Evolutionary conservation across 2,888 invertebrate species (phyloP), one percentile per base, ranked within the genome.

Genomic region (Aporophyla lueneburgensis): DNA sequence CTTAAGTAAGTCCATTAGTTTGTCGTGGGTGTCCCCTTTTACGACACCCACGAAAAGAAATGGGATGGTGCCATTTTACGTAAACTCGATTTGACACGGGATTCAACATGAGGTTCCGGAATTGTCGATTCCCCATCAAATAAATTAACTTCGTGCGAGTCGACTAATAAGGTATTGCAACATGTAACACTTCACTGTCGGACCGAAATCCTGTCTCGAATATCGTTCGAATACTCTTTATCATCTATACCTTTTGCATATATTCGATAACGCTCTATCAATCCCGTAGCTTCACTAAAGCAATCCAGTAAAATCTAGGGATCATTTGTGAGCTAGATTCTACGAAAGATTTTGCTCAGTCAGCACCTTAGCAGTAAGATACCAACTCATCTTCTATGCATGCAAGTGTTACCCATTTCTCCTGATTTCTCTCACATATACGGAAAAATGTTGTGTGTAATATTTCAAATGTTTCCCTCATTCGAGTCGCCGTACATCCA

Each of bases 401-500:
- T 58, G 54, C 53, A 53, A 76, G n/a, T 49, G 43, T 77, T 46
- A 49, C 16, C 75, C 53, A 80, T 79, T 75, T 58, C n/a, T 71
- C 63, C 9, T 33, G 24, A 59, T 72, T 77, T 69, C 27, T 27
- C 53, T 46, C 75, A 62, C 66, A 62, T 66, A 56, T 43, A 56
- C 59, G 51, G 59, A 78, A 74, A 62, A 71, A 71, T 81, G 7
- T n/a, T n/a, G 21, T 61, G 24, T 66, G 51, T 71, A 71, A 83
- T 79, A 75, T 82, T 83, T 82, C 68, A 80, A 72, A 65, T 19
- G 46, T 70, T 65, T 10, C 43, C 33, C 67, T 61, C 62, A 59
- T 75, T 79, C 59, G 0, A 49, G 54, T n/a, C 43, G 46, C 24
- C 16, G 40, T 53, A 65, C 19, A 54, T 68, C 49, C 53, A 73